Percentiles rank a stretch among this genome's conserved stretches.
These are phyloP conservation scores for Notodonta dromedarius DNA, from an alignment of 2,888 invertebrate genomes.

Conservation along the genomic window DNA sequence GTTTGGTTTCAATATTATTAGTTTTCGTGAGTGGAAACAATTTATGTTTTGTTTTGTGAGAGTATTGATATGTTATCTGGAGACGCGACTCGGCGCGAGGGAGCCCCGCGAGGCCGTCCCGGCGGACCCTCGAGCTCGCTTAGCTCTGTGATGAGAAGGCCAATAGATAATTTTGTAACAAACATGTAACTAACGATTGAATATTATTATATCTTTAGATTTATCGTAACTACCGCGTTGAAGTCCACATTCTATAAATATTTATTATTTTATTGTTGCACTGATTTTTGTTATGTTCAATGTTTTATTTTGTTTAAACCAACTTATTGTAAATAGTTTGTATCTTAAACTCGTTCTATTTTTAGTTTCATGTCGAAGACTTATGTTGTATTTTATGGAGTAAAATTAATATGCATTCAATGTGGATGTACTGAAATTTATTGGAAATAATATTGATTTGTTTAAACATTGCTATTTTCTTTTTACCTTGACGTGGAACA, in stretches of 20 bases:
- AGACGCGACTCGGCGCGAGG: conserved; percentile 30
- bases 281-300: conserved; percentile 81
- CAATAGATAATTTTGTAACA: conserved; percentile 82
- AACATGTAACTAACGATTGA: conserved; percentile 77
- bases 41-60: conserved; percentile 34
- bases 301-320: conserved; percentile 80
- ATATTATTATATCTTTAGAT: conserved; percentile 67
- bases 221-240: conserved; percentile 80
- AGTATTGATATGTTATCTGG: conserved; percentile 29
- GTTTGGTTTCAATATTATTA: conserved; percentile 35
- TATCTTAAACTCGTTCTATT: conserved; percentile 71
- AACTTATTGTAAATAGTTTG: conserved; percentile 78
- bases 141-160: conserved; percentile 82
- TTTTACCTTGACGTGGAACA: conserved; percentile 20
- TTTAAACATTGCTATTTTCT: conserved; percentile 68
- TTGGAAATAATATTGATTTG: conserved; percentile 84
- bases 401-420: conserved; percentile 75
- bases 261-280: conserved; percentile 84
- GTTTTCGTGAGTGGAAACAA: conserved; percentile 27
- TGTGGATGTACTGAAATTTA: conserved; percentile 83
- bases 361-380: conserved; percentile 78
- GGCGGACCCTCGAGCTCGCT: conserved; percentile 65
- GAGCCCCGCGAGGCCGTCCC: conserved; percentile 23
- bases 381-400: conserved; percentile 75
- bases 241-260: conserved; percentile 78